Percentiles rank a stretch among this genome's conserved stretches.
Conservation (phyloP, 1,140 invertebrate genomes). For the Diplogasteroides magnus region DNA sequence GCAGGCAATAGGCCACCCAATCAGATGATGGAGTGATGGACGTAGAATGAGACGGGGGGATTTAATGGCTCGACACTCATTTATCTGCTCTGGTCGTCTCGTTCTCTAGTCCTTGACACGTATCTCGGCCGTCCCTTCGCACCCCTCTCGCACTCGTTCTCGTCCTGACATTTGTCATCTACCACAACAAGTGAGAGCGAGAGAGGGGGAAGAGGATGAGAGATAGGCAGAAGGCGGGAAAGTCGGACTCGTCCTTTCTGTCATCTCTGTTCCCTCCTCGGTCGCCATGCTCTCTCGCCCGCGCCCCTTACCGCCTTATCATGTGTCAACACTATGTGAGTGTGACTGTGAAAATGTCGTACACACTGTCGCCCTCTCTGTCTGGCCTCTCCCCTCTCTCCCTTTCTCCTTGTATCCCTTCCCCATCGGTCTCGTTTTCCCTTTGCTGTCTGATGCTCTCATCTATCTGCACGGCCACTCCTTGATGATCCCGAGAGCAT, state of each 20-base stretch:
- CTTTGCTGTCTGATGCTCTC: not conserved
- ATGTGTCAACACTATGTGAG: not conserved
- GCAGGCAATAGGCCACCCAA: no score
- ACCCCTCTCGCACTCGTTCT: no score
- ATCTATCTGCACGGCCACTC: not conserved
- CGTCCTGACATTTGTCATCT: no score
- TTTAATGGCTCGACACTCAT: no score
- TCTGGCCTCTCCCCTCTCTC: not conserved
- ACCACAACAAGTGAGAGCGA: no score
- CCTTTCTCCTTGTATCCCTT: not conserved
- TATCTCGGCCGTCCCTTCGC: no score
- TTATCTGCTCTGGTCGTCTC: no score
- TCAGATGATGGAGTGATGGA: no score
- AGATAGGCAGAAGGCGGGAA: not conserved
- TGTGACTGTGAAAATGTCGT: no score
- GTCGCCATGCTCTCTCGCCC: not conserved
- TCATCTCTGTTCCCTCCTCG: not conserved
- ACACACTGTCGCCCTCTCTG: not conserved
- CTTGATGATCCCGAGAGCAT: not conserved
- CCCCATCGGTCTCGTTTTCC: not conserved
- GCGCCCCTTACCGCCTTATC: not conserved
- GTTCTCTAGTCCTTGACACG: no score
- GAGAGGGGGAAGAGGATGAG: not conserved
- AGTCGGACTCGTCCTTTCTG: not conserved
- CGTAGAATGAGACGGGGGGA: no score